These are phyloP conservation scores for Acridotheres tristis DNA, from an alignment of 2,797 vertebrate genomes.

Conservation along the genomic window DNA sequence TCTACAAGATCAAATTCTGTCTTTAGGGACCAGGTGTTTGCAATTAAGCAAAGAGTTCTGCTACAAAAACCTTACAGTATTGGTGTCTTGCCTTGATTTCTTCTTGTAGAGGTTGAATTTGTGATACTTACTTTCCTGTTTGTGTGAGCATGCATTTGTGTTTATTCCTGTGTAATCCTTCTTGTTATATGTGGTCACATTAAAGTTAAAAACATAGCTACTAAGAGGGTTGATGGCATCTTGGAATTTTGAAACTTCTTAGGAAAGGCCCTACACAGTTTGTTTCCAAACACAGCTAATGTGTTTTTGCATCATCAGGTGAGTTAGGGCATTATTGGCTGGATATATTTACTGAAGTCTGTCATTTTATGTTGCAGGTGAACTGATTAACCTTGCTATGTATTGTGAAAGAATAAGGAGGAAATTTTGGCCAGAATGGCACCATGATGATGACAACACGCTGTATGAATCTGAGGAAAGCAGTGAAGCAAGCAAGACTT, in stretches of 20 bases:
- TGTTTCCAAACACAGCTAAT: neutral
- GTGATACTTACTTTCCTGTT: neutral
- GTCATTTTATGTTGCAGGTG: slow-evolving; percentile 79
- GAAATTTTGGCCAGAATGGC: slow-evolving; percentile 97
- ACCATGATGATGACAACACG: slow-evolving; percentile 89
- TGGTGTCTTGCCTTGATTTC: neutral
- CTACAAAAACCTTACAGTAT: neutral
- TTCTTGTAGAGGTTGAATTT: neutral
- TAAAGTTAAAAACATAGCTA: neutral
- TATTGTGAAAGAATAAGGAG: slow-evolving; percentile 96
- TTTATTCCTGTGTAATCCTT: neutral
- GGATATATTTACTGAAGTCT: neutral
- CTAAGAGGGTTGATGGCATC: neutral
- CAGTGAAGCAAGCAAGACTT: slow-evolving; percentile 85
- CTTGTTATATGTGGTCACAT: neutral
- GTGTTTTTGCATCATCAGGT: neutral
- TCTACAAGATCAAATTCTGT: neutral
- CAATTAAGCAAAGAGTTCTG: neutral
- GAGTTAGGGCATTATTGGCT: neutral
- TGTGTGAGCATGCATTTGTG: neutral
- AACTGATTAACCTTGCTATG: slow-evolving; percentile 95
- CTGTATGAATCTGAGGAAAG: slow-evolving; percentile 87
- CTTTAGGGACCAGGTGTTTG: neutral
- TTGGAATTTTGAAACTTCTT: neutral
- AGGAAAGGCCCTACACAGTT: neutral